Evolutionary conservation across 2,113 vertebrate genomes (phyloP).

Genomic region (Hirundichthys speculiger): DNA sequence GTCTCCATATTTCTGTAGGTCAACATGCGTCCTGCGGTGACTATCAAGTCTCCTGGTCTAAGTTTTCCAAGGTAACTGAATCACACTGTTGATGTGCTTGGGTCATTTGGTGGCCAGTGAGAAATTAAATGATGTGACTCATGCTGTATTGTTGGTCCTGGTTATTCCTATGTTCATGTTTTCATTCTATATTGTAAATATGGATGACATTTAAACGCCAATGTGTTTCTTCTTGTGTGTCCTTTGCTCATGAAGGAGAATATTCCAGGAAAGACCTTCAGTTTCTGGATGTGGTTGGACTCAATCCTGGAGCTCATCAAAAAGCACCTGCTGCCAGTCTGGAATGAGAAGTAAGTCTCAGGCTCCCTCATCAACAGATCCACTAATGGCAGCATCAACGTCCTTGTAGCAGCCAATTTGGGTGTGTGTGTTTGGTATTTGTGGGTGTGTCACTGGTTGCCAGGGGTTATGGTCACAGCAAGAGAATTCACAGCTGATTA

Average conservation of each 20-base stretch:
- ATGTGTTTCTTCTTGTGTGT: neutral
- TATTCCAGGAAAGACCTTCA: conserved; percentile 92
- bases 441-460: too few species aligned
- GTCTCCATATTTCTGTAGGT: conserved; percentile 73
- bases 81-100: neutral
- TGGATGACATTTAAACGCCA: neutral
- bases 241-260: conserved; percentile 84
- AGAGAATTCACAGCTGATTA: too few species aligned
- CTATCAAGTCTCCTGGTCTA: conserved; percentile 92
- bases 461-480: too few species aligned
- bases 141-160: neutral
- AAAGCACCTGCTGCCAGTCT: conserved; percentile 95
- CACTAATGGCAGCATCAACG: too few species aligned
- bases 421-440: too few species aligned
- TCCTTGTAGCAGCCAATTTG: too few species aligned
- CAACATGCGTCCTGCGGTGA: conserved; percentile 85
- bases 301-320: conserved; percentile 97
- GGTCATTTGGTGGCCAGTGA: neutral
- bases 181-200: neutral
- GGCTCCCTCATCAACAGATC: too few species aligned
- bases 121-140: neutral
- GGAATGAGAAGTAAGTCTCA: conserved; percentile 92
- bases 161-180: neutral
- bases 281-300: conserved; percentile 97
- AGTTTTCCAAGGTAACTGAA: conserved; percentile 90